These are phyloP conservation scores for Nesogale talazaci DNA, from an alignment of 2,113 vertebrate species.

Conservation along the genomic window DNA sequence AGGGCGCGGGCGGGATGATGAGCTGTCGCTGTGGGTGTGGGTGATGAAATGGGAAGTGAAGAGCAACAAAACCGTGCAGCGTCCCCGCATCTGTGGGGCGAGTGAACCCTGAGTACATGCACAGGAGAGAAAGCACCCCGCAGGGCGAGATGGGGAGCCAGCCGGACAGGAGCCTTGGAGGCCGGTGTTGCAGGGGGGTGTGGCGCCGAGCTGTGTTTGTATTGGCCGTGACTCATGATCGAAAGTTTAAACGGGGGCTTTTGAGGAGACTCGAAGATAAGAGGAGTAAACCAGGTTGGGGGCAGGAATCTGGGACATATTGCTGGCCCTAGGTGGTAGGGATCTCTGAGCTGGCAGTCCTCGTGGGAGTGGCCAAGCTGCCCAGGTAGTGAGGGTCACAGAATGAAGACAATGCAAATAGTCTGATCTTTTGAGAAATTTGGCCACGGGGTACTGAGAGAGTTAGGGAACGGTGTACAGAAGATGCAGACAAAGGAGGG, in stretches of 20 bases:
- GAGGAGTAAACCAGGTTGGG: background rate
- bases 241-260: background rate
- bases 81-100: background rate
- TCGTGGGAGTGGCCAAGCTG: background rate
- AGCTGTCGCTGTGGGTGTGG: slow-evolving; percentile 57
- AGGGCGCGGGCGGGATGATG: slow-evolving; percentile 50
- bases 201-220: background rate
- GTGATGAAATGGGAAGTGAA: slow-evolving; percentile 47
- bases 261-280: background rate
- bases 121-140: background rate
- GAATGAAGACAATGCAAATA: background rate
- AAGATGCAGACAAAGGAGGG: background rate
- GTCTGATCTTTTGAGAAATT: slow-evolving; percentile 23
- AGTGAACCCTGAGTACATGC: background rate
- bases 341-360: background rate
- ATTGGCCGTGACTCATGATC: background rate
- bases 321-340: background rate
- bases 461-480: background rate
- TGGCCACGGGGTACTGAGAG: background rate
- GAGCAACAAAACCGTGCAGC: background rate
- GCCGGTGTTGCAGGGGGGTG: background rate
- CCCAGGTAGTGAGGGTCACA: background rate
- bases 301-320: background rate
- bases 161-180: background rate
- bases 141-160: background rate